These are phyloP conservation scores for Trypoxylon attenuatum DNA, from an alignment of 2,888 invertebrate species.

Conservation along the genomic window DNA sequence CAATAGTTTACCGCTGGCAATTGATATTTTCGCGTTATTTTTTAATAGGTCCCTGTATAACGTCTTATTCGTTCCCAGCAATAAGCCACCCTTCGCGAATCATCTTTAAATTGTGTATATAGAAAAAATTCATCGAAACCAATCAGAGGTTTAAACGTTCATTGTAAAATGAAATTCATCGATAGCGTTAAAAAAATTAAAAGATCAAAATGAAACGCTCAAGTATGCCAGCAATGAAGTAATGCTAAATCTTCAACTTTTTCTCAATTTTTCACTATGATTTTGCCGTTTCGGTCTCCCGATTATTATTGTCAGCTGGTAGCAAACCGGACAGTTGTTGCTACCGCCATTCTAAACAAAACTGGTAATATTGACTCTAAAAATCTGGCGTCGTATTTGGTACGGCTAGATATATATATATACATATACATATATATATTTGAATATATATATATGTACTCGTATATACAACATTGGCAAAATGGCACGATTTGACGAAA, in stretches of 20 bases:
- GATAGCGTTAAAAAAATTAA: too few relatives aligned
- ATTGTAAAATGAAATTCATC: too few relatives aligned
- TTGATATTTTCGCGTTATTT: background rate
- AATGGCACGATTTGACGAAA: slow-evolving; percentile 70
- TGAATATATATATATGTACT: too few relatives aligned
- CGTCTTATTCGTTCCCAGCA: too few relatives aligned
- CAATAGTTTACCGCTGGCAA: slow-evolving; percentile 32
- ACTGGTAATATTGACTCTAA: slow-evolving; percentile 52
- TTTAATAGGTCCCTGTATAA: background rate
- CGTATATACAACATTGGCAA: slow-evolving; percentile 68
- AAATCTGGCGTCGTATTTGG: slow-evolving; percentile 38
- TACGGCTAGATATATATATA: slow-evolving; percentile 42
- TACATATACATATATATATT: slow-evolving; percentile 40
- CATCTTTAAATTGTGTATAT: too few relatives aligned
- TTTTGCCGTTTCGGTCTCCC: slow-evolving; percentile 32
- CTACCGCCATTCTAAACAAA: slow-evolving; percentile 53
- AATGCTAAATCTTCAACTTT: slow-evolving; percentile 13
- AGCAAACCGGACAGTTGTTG: slow-evolving; percentile 51
- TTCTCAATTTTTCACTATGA: slow-evolving; percentile 15
- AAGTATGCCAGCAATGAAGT: slow-evolving; percentile 29
- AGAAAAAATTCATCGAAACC: too few relatives aligned
- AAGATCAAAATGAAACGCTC: background rate
- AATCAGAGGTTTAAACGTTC: too few relatives aligned
- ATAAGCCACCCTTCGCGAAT: too few relatives aligned
- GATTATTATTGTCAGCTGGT: slow-evolving; percentile 66